Conservation (phyloP, 2,113 vertebrate species). For the Acinonyx jubatus region DNA sequence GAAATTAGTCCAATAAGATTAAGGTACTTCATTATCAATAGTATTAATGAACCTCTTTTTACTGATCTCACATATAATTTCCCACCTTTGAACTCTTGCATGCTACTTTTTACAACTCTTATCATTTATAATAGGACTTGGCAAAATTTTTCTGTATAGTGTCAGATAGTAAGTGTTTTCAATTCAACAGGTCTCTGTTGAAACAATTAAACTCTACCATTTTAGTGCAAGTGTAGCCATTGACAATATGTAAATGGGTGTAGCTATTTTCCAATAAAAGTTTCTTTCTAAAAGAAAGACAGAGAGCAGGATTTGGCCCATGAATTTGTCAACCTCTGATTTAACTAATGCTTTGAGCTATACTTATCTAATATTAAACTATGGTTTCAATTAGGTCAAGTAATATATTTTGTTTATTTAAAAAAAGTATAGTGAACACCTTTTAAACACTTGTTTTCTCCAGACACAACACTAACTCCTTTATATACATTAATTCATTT, state of each 20-base stretch:
- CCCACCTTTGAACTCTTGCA: slow-evolving; percentile 13
- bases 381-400: background rate
- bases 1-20: background rate
- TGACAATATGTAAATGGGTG: background rate
- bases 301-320: background rate
- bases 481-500: background rate
- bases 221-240: background rate
- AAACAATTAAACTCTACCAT: background rate
- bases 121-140: slow-evolving; percentile 1
- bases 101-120: slow-evolving; percentile 8
- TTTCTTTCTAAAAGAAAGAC: background rate
- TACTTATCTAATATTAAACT: slow-evolving; percentile 26
- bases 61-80: background rate
- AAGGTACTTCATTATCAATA: background rate
- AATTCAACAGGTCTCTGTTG: background rate
- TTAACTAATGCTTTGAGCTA: background rate
- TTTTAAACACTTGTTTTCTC: background rate
- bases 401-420: background rate
- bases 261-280: background rate
- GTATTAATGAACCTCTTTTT: background rate
- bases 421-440: background rate
- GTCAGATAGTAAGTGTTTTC: slow-evolving; percentile 9
- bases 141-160: background rate
- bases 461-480: background rate
- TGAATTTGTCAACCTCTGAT: background rate